Evolutionary conservation across 2,888 invertebrate species (phyloP).

Genomic region (Lymantria monacha): DNA sequence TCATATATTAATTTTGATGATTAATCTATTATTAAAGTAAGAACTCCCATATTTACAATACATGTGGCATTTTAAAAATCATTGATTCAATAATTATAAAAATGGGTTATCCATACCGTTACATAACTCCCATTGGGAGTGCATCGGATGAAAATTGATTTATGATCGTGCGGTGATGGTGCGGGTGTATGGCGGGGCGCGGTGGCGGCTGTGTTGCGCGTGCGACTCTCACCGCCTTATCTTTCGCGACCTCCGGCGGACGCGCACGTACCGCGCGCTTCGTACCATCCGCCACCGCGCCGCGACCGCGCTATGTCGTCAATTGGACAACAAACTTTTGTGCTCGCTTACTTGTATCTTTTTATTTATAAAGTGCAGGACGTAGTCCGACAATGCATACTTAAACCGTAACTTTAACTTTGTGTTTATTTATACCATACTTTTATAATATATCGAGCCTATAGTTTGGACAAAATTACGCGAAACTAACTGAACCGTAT

Average conservation of each 20-base stretch:
- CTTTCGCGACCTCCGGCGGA: constrained; percentile 81
- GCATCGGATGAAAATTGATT: constrained; percentile 73
- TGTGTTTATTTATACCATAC: constrained; percentile 32
- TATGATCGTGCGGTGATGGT: constrained; percentile 66
- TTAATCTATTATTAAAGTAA: too few species aligned
- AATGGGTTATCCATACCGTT: constrained; percentile 71
- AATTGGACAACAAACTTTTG: constrained; percentile 58
- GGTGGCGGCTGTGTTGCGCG: constrained; percentile 62
- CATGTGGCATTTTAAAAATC: too few species aligned
- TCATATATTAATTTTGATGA: too few species aligned
- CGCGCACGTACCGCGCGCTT: constrained; percentile 73
- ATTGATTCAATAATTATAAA: constrained; percentile 11
- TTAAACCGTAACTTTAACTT: constrained; percentile 44
- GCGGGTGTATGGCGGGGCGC: constrained; percentile 56
- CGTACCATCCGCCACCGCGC: constrained; percentile 48
- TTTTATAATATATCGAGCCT: constrained; percentile 14
- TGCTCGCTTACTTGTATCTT: constrained; percentile 57
- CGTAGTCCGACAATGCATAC: constrained; percentile 61
- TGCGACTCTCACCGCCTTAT: constrained; percentile 80
- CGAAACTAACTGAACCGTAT: constrained; percentile 37
- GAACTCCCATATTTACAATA: too few species aligned
- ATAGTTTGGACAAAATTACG: constrained; percentile 23
- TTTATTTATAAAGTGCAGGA: constrained; percentile 60
- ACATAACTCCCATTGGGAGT: constrained; percentile 67
- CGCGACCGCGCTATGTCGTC: constrained; percentile 72